Conservation (phyloP, 2,113 vertebrate genomes). For the Campylorhamphus procurvoides region DNA sequence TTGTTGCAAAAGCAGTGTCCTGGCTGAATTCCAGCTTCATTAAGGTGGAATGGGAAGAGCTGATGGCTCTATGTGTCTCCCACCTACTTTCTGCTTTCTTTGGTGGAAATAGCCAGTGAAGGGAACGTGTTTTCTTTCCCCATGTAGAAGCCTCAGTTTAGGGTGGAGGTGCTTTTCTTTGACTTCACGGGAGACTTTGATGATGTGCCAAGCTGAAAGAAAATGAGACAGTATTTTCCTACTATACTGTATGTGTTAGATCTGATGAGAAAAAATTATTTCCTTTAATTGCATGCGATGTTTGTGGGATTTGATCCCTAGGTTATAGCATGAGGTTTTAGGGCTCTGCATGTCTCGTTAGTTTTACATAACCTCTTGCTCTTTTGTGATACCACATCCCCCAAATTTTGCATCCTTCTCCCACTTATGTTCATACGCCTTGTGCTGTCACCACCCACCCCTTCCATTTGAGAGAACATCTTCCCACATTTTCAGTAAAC, state of each 20-base stretch:
- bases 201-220: constrained; percentile 31
- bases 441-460: neutral
- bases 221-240: neutral
- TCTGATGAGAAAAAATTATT: constrained; percentile 42
- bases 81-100: constrained; percentile 4
- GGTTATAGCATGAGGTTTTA: constrained; percentile 47
- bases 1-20: neutral
- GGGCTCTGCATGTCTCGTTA: constrained; percentile 52
- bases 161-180: constrained; percentile 50
- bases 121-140: neutral
- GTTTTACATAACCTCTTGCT: constrained; percentile 44
- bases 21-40: neutral
- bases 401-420: constrained; percentile 5
- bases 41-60: neutral
- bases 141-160: neutral
- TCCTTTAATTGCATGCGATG: constrained; percentile 34
- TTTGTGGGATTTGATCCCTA: constrained; percentile 45
- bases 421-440: neutral
- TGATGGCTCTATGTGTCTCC: neutral
- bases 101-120: neutral
- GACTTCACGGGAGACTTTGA: constrained; percentile 35
- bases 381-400: constrained; percentile 19
- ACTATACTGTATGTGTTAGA: constrained; percentile 16
- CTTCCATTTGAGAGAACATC: fast-evolving
- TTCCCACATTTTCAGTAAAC: neutral